Evolutionary conservation across 2,113 vertebrate genomes (phyloP), one percentile per base, ranked within the genome.

Genomic region (Motacilla alba): DNA sequence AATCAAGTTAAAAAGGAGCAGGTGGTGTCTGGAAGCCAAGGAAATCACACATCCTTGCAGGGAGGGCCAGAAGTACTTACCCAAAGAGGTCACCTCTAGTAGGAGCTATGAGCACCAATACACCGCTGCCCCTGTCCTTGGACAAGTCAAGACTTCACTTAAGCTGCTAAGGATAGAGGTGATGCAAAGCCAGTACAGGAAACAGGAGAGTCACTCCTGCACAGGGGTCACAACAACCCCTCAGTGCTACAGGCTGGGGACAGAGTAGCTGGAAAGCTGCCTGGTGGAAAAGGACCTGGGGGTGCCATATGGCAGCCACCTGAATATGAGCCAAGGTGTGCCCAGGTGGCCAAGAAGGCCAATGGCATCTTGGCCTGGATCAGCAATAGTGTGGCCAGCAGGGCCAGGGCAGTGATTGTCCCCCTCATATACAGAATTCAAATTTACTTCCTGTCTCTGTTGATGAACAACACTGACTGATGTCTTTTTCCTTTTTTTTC

Each of bases 321-420:
- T 76, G 37, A 27, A 58, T 33, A 5, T 1, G 63, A 76, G 22
- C n/a, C 4, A 8, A 3, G 0, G 0, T 13, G 33, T 52, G 33
- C 28, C 37, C 66, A 59, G 66, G 52, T 27, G 24, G 44, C 28
- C 74, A 59, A 66, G 44, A 15, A 66, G 44, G 59, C 52, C n/a
- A 59, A 10, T 19, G n/a, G 15, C 60, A 49, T 20, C 41, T 46
- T 67, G 75, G 68, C 18, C 39, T 49, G 30, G 2, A 1, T 3
- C 75, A 55, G 27, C 17, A 55, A 21, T 5, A 7, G 53, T 26
- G 67, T 20, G 19, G 19, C 23, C 60, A 86, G 27, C 41, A 86
- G 82, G 41, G 33, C 1, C 19, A 55, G 16, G 41, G 7, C 7
- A 28, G 1, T 1, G 26, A 24, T 43, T 1, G 1, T 27, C 7